Percentiles rank a stretch among this genome's conserved stretches.
Evolutionary conservation across 2,113 vertebrate species (phyloP).

Genomic region (Dasypus novemcinctus): DNA sequence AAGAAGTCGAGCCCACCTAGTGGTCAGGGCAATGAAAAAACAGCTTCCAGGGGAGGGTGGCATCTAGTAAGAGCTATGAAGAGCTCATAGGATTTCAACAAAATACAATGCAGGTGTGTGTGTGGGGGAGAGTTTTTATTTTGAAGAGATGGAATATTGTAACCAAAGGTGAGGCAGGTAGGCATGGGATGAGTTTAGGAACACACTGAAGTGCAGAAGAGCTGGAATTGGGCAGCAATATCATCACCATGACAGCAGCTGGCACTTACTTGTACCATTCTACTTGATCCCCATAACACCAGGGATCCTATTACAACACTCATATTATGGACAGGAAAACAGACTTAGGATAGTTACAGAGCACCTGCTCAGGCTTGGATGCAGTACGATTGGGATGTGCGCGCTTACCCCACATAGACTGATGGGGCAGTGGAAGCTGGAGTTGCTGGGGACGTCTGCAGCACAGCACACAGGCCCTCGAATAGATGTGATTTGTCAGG

Average conservation of each 20-base stretch:
- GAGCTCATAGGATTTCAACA: neutral
- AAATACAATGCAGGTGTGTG: accelerated
- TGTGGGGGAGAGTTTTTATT: neutral
- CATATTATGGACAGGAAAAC: neutral
- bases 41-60: neutral
- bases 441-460: neutral
- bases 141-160: neutral
- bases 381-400: neutral
- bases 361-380: neutral
- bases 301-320: neutral
- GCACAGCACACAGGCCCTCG: neutral
- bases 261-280: too few relatives aligned
- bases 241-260: neutral
- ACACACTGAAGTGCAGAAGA: neutral
- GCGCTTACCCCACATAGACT: neutral
- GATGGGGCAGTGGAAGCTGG: too few relatives aligned
- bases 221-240: neutral
- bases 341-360: neutral
- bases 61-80: too few relatives aligned
- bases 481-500: neutral
- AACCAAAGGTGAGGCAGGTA: neutral
- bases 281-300: neutral
- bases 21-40: neutral
- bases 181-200: neutral
- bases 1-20: accelerated